Evolutionary conservation across 2,113 vertebrate species (phyloP).

Genomic region (Rhabdornis inornatus): DNA sequence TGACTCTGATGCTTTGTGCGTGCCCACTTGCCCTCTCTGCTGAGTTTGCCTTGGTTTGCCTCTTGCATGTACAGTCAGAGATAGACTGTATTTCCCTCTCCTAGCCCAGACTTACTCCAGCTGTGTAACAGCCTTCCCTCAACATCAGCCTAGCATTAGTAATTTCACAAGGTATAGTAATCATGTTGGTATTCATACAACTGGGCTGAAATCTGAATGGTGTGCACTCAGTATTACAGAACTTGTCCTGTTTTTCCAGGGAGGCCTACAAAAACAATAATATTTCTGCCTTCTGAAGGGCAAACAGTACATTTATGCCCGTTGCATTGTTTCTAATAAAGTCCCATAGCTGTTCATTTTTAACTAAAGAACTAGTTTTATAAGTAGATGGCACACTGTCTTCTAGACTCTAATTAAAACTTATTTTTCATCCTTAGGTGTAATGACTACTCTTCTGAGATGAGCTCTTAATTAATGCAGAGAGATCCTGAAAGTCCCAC

Average conservation of each 20-base stretch:
- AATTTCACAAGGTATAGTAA: background rate
- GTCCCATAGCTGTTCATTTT: slow-evolving; percentile 35
- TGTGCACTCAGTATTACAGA: background rate
- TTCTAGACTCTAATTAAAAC: slow-evolving; percentile 76
- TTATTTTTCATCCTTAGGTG: slow-evolving; percentile 81
- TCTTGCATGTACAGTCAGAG: background rate
- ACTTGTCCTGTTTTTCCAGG: background rate
- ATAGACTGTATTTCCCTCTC: too few species aligned
- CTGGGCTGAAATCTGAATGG: background rate
- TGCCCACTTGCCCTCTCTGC: background rate
- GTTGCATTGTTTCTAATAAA: slow-evolving; percentile 26
- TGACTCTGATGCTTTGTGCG: background rate
- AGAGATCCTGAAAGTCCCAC: slow-evolving; percentile 75
- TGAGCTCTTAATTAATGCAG: slow-evolving; percentile 82
- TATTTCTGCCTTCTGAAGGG: background rate
- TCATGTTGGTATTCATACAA: background rate
- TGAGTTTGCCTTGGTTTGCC: slow-evolving; percentile 31
- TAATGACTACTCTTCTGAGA: slow-evolving; percentile 78
- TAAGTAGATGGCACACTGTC: slow-evolving; percentile 70
- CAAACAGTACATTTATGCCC: background rate
- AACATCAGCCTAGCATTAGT: background rate
- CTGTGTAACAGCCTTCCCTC: background rate
- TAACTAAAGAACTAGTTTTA: slow-evolving; percentile 54
- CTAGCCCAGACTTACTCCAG: too few species aligned
- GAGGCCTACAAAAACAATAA: background rate